Percentiles rank a stretch among this genome's conserved stretches.
phyloP scores from a whole-genome alignment of 2,888 invertebrate genomes.

The Phyllotreta cruciferae region DNA sequence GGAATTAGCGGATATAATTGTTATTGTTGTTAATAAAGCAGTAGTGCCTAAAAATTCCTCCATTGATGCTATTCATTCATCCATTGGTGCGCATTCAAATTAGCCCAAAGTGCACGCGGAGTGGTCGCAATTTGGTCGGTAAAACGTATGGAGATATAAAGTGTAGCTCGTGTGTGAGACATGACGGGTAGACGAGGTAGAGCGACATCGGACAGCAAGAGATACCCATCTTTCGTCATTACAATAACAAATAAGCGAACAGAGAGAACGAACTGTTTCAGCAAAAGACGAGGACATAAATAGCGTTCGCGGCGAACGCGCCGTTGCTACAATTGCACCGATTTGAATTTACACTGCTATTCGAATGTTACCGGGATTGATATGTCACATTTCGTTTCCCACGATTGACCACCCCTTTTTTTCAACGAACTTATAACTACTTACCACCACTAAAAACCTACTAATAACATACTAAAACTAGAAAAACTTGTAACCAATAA shows the following conservation, averaged over 20 bases:
- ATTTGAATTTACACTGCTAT: constrained; percentile 9
- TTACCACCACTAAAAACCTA: too few relatives aligned
- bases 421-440: not conserved
- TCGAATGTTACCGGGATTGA: not conserved
- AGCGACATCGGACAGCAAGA: constrained; percentile 56
- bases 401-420: not conserved
- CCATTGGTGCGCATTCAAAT: too few relatives aligned
- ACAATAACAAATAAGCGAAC: constrained; percentile 61
- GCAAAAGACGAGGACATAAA: constrained; percentile 54
- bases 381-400: constrained; percentile 1
- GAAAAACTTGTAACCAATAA: too few relatives aligned
- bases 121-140: constrained; percentile 27
- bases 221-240: constrained; percentile 59
- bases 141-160: constrained; percentile 52
- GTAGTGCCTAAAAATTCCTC: too few relatives aligned
- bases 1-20: too few relatives aligned
- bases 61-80: too few relatives aligned
- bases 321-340: constrained; percentile 30
- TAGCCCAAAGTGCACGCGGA: too few relatives aligned
- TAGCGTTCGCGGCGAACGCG: constrained; percentile 39
- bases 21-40: too few relatives aligned
- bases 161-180: constrained; percentile 50
- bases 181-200: constrained; percentile 56
- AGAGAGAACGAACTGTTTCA: constrained; percentile 55
- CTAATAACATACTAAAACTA: too few relatives aligned